Base-by-base conservation (phyloP, 2,113 vertebrate genomes). In the Excalfactoria chinensis region DNA sequence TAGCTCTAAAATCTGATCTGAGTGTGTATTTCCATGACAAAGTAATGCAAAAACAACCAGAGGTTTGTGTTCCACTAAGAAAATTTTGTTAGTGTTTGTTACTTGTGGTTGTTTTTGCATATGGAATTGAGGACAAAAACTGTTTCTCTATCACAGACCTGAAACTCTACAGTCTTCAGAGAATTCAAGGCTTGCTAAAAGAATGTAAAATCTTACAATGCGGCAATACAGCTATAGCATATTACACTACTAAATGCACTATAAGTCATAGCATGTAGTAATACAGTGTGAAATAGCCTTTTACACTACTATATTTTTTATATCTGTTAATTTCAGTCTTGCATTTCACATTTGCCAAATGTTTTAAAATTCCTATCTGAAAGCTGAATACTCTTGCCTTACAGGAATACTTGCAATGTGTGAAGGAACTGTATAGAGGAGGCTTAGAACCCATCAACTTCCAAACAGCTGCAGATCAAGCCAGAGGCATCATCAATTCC, bases 361-460 rank as follows among this genome's bases (percentile, higher is more conserved):
- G 20, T 11, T 84, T 91, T 89, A n/a, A n/a, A 28, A 32, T 66
- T 75, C 70, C 82, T 7, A 35, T 53, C 40, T 78, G 71, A 75
- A 79, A 93, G 69, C 5, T 34, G 25, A 20, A 55, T 66, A 30
- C 32, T 88, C 26, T 94, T 94, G 51, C 53, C 93, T 84, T 93
- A 46, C 91, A 99, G 99, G 88, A 97, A 91, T 99, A 98, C 95
- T 85, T 98, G 64, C 90, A 97, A 35, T 97, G 97, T 84, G 97
- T 98, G 32, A 96, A 98, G 89, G 98, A 98, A 95, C 85, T 98
- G 92, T 99, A 98, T 88, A 95, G 97, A 19, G 98, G 98, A 62
- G 96, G 98, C 40, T 91, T 99, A 97, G 98, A 98, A 93, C 60
- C 97, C 12, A 96, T 99, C 46, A 98, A 97, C 95, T 99, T 99